Conservation (phyloP, 30 jellyfish, hydroid and myxozoan species). For the Chironex yamaguchii region DNA sequence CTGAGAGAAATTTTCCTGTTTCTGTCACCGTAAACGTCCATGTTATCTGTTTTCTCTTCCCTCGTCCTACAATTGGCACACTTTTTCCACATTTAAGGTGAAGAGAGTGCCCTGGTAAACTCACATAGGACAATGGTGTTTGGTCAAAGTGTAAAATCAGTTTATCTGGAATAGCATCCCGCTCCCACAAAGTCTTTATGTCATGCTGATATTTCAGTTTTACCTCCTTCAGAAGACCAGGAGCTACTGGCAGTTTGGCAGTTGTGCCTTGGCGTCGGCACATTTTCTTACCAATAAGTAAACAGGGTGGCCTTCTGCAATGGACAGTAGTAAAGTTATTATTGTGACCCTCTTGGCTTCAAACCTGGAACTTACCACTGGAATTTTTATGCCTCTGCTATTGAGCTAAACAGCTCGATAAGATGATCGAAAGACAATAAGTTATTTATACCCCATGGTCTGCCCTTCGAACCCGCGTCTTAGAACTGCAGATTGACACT, state of each 20-base stretch:
- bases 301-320: no score
- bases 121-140: constrained; percentile 31
- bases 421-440: no score
- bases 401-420: no score
- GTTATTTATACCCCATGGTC: no score
- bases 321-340: no score
- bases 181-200: constrained; percentile 4
- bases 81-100: not conserved
- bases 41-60: constrained; percentile 23
- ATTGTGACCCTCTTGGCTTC: no score
- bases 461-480: no score
- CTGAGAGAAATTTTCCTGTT: constrained; percentile 44
- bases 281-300: constrained; percentile 44
- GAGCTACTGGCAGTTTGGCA: constrained; percentile 40
- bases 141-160: constrained; percentile 32
- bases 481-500: no score
- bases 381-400: no score
- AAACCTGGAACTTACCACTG: no score
- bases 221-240: constrained; percentile 65
- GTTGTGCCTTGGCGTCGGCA: no score
- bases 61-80: constrained; percentile 24
- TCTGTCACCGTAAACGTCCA: constrained; percentile 27
- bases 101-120: not conserved
- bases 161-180: constrained; percentile 54
- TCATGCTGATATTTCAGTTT: constrained; percentile 37